Base-by-base conservation (phyloP, 1,140 invertebrate species). In the Mycetomoellerius zeteki region DNA sequence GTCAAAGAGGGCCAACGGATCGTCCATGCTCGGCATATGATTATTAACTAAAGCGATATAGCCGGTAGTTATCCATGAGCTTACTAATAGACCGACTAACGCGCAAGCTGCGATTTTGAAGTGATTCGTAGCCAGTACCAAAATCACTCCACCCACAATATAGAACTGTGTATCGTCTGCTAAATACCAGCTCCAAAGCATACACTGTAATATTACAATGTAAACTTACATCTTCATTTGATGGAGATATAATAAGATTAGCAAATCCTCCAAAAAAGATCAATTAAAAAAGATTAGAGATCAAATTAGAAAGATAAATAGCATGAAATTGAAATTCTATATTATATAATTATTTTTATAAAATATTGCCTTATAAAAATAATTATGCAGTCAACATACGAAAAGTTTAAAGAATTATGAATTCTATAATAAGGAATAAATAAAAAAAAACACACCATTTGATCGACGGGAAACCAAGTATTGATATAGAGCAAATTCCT, bases 171-270 rank as follows among this genome's bases (percentile, higher is more conserved):
- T 98, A 91, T 98, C 98, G 88, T 98, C 97, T 0, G 98, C 97
- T n/a, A 98, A 94, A 91, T 98, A 98, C 98, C 98, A 98, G 95
- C 97, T 98, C 98, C 98, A 98, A 33, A 98, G 92, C 97, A 98
- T 98, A 91, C 98, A 98, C 98, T 98, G 94, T 3, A 87, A 89
- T 8, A 85, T 85, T 2, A 54, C 14, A 24, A 71, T 80, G 37
- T 67, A 19, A 64, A 71, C 14, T 52, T 8, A 52, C n/a, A 16
- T 6, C 4, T 80, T 67, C 16, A 52, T 88, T 12, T 81, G 8
- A 27, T 62, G 10, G 16, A 24, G 7, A 14, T 47, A n/a, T 2
- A 27, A 43, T 47, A 62, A 77, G 27, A 77, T 47, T 62, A 8
- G 2, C 2, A 62, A 62, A 60, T 4, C 19, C 37, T 5, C 21